Evolutionary conservation across 2,888 invertebrate species (phyloP), one percentile per base, ranked within the genome.

Genomic region (Andricus quercusramuli): DNA sequence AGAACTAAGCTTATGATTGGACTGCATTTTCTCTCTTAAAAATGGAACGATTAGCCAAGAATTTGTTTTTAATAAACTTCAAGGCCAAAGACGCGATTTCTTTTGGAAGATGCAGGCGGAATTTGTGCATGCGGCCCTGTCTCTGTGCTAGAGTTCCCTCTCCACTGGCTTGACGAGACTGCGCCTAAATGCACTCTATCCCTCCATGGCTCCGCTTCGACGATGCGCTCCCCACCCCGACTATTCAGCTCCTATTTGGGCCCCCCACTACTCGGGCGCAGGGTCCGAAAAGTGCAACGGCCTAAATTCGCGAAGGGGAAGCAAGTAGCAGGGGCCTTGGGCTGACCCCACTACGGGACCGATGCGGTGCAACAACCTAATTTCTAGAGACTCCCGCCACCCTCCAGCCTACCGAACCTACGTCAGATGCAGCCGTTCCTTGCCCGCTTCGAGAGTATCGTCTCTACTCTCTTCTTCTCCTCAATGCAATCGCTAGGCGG

Each of bases 331-430:
- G 91, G 91, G 92, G 92, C 93, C 92, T 93, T 92, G 92, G 91
- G 88, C 88, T 88, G 88, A 88, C 89, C 88, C 88, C 87, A 87
- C 88, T 85, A 84, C 79, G 79, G 81, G 84, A 86, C 87, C 91
- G 89, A 91, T 92, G 91, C 92, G 90, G 91, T 92, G 92, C 92
- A 92, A 91, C 92, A 91, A 92, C 92, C 93, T 93, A 93, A 92
- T 92, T 92, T 92, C 92, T 92, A 92, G 92, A 92, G 88, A 88
- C 89, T 88, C 90, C 83, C 86, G 83, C 86, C 84, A 82, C 84
- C 85, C 85, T 83, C 85, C 82, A 59, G 44, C 82, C 83, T 79
- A 77, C 83, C 83, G 80, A 79, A 82, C 82, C 82, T 83, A 82
- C 82, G 79, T 82, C 84, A 76, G 83, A 78, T 81, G 83, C 84